Conservation (phyloP, 1,140 invertebrate genomes). For the Triops longicaudatus region DNA sequence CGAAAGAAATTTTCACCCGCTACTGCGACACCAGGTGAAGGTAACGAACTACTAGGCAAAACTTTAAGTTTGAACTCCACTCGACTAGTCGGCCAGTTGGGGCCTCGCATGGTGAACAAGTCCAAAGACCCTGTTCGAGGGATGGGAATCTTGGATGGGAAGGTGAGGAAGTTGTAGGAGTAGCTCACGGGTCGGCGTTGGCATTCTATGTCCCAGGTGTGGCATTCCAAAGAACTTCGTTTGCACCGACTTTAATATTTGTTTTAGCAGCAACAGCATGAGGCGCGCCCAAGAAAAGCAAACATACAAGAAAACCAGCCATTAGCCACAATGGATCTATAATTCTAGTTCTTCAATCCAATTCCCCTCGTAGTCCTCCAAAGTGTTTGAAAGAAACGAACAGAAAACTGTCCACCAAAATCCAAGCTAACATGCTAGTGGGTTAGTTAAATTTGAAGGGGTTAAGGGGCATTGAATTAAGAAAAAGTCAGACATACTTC, state of each 20-base stretch:
- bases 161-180: constrained; percentile 84
- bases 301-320: constrained; percentile 15
- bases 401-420: not conserved
- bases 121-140: constrained; percentile 57
- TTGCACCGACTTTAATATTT: constrained; percentile 64
- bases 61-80: constrained; percentile 52
- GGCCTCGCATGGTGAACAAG: constrained; percentile 75
- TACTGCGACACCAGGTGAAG: not conserved
- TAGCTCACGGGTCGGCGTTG: constrained; percentile 66
- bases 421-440: not conserved
- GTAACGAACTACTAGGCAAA: not conserved
- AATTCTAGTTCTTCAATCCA: too few species aligned
- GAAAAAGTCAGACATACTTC: constrained; percentile 51
- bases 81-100: constrained; percentile 54
- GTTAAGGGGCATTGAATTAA: not conserved
- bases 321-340: not conserved
- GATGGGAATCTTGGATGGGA: constrained; percentile 71
- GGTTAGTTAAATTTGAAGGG: constrained; percentile 15
- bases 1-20: constrained; percentile 20
- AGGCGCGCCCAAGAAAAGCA: constrained; percentile 21
- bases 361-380: too few species aligned
- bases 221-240: constrained; percentile 56
- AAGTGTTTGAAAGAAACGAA: not conserved
- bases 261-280: not conserved
- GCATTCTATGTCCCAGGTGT: constrained; percentile 57